Conservation (phyloP, 2,888 invertebrate species). For the Scaptomyza parva region DNA sequence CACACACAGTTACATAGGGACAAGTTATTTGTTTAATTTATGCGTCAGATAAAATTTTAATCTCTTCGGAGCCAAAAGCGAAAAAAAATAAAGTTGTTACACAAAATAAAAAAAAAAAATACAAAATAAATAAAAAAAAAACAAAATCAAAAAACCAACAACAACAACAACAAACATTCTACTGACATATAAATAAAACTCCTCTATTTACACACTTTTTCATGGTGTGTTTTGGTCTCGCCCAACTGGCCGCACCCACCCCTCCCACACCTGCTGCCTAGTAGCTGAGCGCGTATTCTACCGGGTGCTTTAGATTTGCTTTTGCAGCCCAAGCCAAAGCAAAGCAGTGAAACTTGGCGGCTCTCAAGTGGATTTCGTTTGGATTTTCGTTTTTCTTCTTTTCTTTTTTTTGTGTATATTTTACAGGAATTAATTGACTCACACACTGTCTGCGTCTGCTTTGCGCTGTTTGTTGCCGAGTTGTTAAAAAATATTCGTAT, state of each 20-base stretch:
- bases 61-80: constrained; percentile 71
- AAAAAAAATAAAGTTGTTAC: constrained; percentile 64
- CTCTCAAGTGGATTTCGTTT: constrained; percentile 40
- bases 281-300: constrained; percentile 48
- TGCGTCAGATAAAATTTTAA: constrained; percentile 81
- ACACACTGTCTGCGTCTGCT: constrained; percentile 44
- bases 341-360: not conserved
- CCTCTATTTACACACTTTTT: constrained; percentile 78
- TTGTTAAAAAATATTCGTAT: constrained; percentile 56
- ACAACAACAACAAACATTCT: constrained; percentile 35
- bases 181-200: constrained; percentile 68
- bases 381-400: constrained; percentile 23
- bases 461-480: no score
- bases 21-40: constrained; percentile 78
- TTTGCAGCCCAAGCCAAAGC: constrained; percentile 14
- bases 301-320: constrained; percentile 68
- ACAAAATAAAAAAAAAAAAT: constrained; percentile 39
- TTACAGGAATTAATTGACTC: constrained; percentile 75
- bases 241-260: constrained; percentile 2
- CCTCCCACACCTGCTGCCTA: constrained; percentile 2
- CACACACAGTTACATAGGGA: constrained; percentile 25
- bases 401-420: constrained; percentile 45
- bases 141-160: constrained; percentile 15
- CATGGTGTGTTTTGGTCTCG: constrained; percentile 36
- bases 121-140: constrained; percentile 30